These are phyloP conservation scores for Cotesia typhae DNA, from an alignment of 1,140 invertebrate species.

Conservation along the genomic window DNA sequence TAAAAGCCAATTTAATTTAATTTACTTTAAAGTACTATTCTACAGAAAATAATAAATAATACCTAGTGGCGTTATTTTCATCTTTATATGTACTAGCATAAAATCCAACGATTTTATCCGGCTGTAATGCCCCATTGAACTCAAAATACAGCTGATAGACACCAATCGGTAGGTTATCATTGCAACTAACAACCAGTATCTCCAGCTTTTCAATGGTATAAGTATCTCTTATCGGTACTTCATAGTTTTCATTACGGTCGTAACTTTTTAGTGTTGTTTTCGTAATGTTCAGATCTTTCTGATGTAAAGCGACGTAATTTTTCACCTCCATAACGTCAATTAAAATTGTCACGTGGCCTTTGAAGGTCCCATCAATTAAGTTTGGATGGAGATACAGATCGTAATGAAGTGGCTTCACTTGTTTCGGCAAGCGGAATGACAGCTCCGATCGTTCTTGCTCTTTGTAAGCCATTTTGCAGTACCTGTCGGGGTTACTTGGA, in stretches of 20 bases:
- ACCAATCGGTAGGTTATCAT: conserved; percentile 66
- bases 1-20: conserved; percentile 25
- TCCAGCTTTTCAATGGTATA: conserved; percentile 66
- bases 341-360: conserved; percentile 77
- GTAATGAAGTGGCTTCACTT: conserved; percentile 78
- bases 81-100: conserved; percentile 81
- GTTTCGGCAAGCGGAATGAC: conserved; percentile 71
- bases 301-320: conserved; percentile 76
- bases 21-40: conserved; percentile 12
- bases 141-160: conserved; percentile 72
- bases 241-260: conserved; percentile 47
- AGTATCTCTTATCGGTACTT: conserved; percentile 53
- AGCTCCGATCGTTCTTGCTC: conserved; percentile 48
- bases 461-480: conserved; percentile 46
- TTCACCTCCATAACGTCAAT: conserved; percentile 69
- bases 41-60: conserved; percentile 38
- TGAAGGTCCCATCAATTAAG: conserved; percentile 74
- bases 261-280: conserved; percentile 55
- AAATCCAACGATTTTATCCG: conserved; percentile 78
- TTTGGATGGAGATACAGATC: conserved; percentile 79
- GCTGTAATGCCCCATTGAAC: conserved; percentile 74
- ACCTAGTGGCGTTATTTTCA: conserved; percentile 70
- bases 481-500: conserved; percentile 33
- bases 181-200: conserved; percentile 72
- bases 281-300: conserved; percentile 71